Evolutionary conservation across 1,140 invertebrate genomes (phyloP).

Genomic region (Euglossa dilemma): DNA sequence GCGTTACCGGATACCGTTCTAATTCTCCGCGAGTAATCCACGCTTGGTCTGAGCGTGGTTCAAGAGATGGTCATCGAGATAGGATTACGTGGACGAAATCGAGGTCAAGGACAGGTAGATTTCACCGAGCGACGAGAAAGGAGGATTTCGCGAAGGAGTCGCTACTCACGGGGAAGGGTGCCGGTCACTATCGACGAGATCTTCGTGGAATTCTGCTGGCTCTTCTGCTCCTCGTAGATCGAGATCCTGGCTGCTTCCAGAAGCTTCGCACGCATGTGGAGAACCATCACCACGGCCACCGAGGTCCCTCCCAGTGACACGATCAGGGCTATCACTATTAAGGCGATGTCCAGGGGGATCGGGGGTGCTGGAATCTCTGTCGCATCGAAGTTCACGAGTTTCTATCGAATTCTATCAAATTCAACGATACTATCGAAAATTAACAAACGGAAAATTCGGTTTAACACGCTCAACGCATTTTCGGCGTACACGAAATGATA

Average conservation of each 20-base stretch:
- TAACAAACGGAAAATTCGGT: too few relatives aligned
- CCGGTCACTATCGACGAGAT: slow-evolving; percentile 41
- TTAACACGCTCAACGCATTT: too few relatives aligned
- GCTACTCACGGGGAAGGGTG: slow-evolving; percentile 61
- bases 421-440: too few relatives aligned
- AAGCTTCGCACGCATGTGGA: slow-evolving; percentile 77
- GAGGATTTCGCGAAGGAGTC: neutral
- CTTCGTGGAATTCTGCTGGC: slow-evolving; percentile 47
- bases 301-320: slow-evolving; percentile 77
- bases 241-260: slow-evolving; percentile 76
- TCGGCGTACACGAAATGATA: too few relatives aligned
- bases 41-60: neutral
- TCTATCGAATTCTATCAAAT: too few relatives aligned
- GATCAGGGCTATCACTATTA: slow-evolving; percentile 78
- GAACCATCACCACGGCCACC: slow-evolving; percentile 75
- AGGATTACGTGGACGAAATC: slow-evolving; percentile 30
- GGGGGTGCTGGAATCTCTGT: slow-evolving; percentile 62
- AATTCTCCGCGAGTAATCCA: slow-evolving; percentile 6
- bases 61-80: slow-evolving; percentile 35
- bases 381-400: neutral
- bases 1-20: neutral
- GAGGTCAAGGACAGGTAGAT: slow-evolving; percentile 54
- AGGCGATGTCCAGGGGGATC: slow-evolving; percentile 74
- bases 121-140: slow-evolving; percentile 24
- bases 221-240: slow-evolving; percentile 73